A percentile compares a stretch with the other conserved stretches of the same genome.
These are phyloP conservation scores for Bibio marci DNA, from an alignment of 2,888 invertebrate species.

Conservation along the genomic window DNA sequence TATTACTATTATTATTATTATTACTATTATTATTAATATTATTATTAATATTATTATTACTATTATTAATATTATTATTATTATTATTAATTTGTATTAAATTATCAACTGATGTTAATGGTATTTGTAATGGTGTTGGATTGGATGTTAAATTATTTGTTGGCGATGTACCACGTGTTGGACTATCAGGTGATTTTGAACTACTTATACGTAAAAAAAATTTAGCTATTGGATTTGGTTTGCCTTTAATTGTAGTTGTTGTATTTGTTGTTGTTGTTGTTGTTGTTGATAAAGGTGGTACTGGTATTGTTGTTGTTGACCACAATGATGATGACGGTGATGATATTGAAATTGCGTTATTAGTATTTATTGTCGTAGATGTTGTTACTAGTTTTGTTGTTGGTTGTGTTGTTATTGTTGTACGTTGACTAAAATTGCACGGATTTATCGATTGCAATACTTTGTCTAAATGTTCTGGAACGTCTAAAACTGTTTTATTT, in stretches of 20 bases:
- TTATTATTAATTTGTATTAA: no score
- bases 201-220: conserved; percentile 29
- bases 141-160: conserved; percentile 7
- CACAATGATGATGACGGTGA: conserved; percentile 8
- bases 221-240: conserved; percentile 28
- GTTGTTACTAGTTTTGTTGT: conserved; percentile 11
- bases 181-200: conserved; percentile 20
- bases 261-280: neutral
- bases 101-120: no score
- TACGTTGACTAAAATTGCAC: conserved; percentile 11
- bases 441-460: conserved; percentile 15
- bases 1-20: no score
- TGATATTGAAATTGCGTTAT: conserved; percentile 3
- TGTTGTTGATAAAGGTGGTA: conserved; percentile 10
- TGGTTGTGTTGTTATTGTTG: conserved; percentile 6
- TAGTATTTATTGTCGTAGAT: no score
- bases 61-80: no score
- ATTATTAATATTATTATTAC: conserved; percentile 1
- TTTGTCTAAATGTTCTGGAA: conserved; percentile 33
- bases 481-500: conserved; percentile 49
- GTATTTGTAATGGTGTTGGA: conserved; percentile 9
- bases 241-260: conserved; percentile 19
- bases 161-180: conserved; percentile 8
- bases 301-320: conserved; percentile 9
- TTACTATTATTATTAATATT: neutral